phyloP scores from a whole-genome alignment of 2,888 invertebrate species.

The Diarsia rubi region DNA sequence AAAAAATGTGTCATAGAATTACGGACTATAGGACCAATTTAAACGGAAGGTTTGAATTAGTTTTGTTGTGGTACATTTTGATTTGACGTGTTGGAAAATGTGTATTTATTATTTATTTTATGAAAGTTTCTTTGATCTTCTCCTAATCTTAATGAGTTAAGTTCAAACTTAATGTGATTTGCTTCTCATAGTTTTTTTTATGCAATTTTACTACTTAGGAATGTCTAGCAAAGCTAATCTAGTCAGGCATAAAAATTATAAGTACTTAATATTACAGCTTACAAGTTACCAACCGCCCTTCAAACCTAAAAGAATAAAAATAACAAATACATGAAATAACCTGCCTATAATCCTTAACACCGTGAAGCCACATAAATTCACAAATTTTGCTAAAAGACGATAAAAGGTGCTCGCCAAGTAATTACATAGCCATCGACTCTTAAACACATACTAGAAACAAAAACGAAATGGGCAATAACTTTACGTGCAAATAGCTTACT shows the following conservation, averaged over 20 bases:
- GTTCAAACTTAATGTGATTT: neutral
- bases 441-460: conserved; percentile 75
- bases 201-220: neutral
- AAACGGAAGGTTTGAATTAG: conserved; percentile 30
- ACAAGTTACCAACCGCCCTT: neutral
- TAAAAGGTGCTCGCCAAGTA: conserved; percentile 57
- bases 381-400: conserved; percentile 45
- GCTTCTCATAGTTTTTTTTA: neutral
- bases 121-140: no score
- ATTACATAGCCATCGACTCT: conserved; percentile 60
- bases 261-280: neutral
- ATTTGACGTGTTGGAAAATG: neutral
- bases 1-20: conserved; percentile 64
- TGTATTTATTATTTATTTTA: neutral
- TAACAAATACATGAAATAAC: no score
- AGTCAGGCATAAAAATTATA: neutral
- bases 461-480: conserved; percentile 68
- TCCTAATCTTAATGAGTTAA: no score
- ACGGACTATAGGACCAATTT: conserved; percentile 38
- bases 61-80: neutral
- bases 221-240: neutral
- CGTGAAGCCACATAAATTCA: conserved; percentile 43
- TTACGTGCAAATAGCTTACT: conserved; percentile 64
- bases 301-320: conserved; percentile 1
- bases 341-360: neutral